Conservation (phyloP, 2,888 invertebrate genomes). For the Platyscelio sp. region DNA sequence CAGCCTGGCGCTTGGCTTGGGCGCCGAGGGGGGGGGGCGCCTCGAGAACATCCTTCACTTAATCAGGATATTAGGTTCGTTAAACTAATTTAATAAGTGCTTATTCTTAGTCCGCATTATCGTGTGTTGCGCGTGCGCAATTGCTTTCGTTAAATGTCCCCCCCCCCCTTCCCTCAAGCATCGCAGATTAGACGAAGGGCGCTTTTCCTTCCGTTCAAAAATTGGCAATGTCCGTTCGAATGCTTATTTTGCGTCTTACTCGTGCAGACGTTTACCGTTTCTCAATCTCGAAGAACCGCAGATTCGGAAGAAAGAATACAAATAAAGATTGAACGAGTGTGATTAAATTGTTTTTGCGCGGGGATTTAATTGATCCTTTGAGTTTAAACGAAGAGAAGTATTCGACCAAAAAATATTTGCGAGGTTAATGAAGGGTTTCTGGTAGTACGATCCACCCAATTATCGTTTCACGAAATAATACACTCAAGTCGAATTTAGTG, state of each 20-base stretch:
- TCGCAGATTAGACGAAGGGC: conserved; percentile 72
- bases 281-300: conserved; percentile 51
- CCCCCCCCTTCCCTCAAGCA: too few species aligned
- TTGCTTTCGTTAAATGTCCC: neutral
- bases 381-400: conserved; percentile 27
- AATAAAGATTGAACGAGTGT: conserved; percentile 35
- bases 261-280: conserved; percentile 54
- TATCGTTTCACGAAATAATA: too few species aligned
- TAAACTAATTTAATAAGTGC: conserved; percentile 75
- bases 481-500: too few species aligned
- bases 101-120: conserved; percentile 72
- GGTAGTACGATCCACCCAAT: too few species aligned
- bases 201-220: conserved; percentile 78
- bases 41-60: conserved; percentile 39
- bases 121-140: conserved; percentile 38
- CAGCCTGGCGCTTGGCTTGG: too few species aligned
- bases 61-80: conserved; percentile 61
- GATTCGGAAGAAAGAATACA: conserved; percentile 37
- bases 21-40: too few species aligned
- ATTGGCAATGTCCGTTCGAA: conserved; percentile 81
- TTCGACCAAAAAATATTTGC: conserved; percentile 8
- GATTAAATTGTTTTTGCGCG: conserved; percentile 49
- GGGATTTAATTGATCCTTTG: conserved; percentile 48
- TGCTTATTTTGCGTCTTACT: conserved; percentile 77
- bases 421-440: too few species aligned